phyloP scores from a whole-genome alignment of 2,888 invertebrate genomes.

The Melinaea menophilus region DNA sequence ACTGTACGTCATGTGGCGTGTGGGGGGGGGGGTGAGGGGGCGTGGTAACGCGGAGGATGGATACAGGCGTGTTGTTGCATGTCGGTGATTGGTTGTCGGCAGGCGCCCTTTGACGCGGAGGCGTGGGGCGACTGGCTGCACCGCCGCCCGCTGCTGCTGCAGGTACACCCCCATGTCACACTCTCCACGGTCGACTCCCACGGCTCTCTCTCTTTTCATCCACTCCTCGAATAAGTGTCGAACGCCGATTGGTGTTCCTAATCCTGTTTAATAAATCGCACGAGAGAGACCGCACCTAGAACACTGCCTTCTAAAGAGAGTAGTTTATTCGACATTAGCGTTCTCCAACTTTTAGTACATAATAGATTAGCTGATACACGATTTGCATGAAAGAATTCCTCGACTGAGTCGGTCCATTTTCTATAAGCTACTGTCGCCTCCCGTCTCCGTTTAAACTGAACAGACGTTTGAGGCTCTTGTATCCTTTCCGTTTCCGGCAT shows the following conservation, averaged over 20 bases:
- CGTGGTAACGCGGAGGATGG: conserved; percentile 18
- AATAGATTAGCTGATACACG: not conserved
- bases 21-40: conserved; percentile 17
- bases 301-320: not conserved
- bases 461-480: too few species aligned
- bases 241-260: conserved; percentile 2
- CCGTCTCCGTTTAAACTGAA: not conserved
- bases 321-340: not conserved
- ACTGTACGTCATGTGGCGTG: not conserved
- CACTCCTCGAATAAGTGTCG: not conserved
- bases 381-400: conserved; percentile 3
- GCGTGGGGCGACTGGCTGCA: conserved; percentile 78
- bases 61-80: conserved; percentile 73
- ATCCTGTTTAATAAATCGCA: not conserved
- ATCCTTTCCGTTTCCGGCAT: not conserved
- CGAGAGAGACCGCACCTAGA: not conserved
- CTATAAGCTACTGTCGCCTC: not conserved
- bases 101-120: conserved; percentile 69
- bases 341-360: not conserved
- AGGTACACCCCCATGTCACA: conserved; percentile 71
- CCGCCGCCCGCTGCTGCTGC: conserved; percentile 89
- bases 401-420: not conserved
- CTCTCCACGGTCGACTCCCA: conserved; percentile 6
- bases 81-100: conserved; percentile 71
- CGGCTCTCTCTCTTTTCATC: conserved; percentile 4